Base-by-base conservation (phyloP, 2,888 invertebrate genomes). In the Ophraella communa region DNA sequence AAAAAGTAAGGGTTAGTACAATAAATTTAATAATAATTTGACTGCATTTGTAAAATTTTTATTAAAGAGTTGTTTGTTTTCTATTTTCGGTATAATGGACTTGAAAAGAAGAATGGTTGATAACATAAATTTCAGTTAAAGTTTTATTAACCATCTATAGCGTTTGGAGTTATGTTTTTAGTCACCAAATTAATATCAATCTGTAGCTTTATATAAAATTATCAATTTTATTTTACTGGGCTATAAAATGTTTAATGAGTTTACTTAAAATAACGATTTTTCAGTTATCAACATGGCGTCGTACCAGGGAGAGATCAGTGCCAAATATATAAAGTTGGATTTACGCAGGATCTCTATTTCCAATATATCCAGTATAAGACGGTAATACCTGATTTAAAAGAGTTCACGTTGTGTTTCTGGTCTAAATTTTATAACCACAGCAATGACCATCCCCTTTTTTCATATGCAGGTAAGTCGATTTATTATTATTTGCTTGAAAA, bases 391-490 rank as follows among this genome's bases (percentile, higher is more conserved):
- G 89, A 92, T 76, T 77, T 94, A 72, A 91, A 92, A 73, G 93
- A 94, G 79, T 93, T 93, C 79, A 93, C 93, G 0, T 84, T 94
- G 8, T 94, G 94, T 78, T 87, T 89, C 82, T 94, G 94, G 94
- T 88, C 87, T 73, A 91, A 93, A 75, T 93, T 92, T 77, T 88
- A 88, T 73, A 94, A 93, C 76, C 93, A 94, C 77, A 88, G 89
- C 21, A 90, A 89, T 64, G 93, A 94, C 77, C 94, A 94, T 83
- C 92, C 93, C 0, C 80, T 94, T 58, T 90, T 94, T 78, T 93
- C 93, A 14, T 94, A 94, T 79, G 87, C 92, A 74, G 89, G 94
- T 94, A 79, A 88, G 86, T 45, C n/a, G 8, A 11, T 21, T 21
- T 20, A 21, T 45, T 21, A 45, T 45, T 20, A 21, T 20, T 21